Evolutionary conservation across 2,888 invertebrate genomes (phyloP).

Genomic region (Serrognathus titanus): DNA sequence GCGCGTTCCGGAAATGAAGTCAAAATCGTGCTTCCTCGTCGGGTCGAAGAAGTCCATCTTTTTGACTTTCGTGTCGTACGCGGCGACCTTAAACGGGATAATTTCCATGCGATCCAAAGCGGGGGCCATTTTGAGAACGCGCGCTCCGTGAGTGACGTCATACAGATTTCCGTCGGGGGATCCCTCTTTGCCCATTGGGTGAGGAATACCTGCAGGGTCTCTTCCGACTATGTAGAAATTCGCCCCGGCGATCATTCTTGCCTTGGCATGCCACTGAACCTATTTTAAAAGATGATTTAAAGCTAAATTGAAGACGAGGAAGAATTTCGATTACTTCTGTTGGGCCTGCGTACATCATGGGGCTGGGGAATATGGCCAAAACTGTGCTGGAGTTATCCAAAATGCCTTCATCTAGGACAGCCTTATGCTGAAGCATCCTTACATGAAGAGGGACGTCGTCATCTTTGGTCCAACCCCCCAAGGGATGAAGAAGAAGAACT

Average conservation of each 20-base stretch:
- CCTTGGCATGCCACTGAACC: conserved; percentile 84
- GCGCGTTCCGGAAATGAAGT: conserved; percentile 92
- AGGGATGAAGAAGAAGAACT: conserved; percentile 88
- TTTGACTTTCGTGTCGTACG: conserved; percentile 79
- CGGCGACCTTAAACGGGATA: conserved; percentile 96
- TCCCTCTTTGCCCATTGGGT: conserved; percentile 62
- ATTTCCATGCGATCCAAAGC: conserved; percentile 89
- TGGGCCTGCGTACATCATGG: conserved; percentile 99
- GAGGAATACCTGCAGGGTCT: conserved; percentile 95
- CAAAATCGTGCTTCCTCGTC: conserved; percentile 82
- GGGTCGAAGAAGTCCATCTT: conserved; percentile 93
- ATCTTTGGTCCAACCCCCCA: conserved; percentile 95
- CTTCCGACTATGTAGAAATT: conserved; percentile 97
- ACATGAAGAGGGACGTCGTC: conserved; percentile 91
- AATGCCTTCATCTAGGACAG: conserved; percentile 80
- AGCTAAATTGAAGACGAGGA: conserved; percentile 2
- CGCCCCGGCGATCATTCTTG: conserved; percentile 91
- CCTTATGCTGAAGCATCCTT: conserved; percentile 87
- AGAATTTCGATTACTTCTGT: conserved; percentile 68
- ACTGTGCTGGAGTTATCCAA: conserved; percentile 80
- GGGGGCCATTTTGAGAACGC: conserved; percentile 86
- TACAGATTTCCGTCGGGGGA: conserved; percentile 77
- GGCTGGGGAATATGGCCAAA: conserved; percentile 95
- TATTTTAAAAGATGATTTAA: background rate
- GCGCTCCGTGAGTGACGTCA: conserved; percentile 87